Evolutionary conservation across 2,113 vertebrate species (phyloP).

Genomic region (Catharus fuscescens): DNA sequence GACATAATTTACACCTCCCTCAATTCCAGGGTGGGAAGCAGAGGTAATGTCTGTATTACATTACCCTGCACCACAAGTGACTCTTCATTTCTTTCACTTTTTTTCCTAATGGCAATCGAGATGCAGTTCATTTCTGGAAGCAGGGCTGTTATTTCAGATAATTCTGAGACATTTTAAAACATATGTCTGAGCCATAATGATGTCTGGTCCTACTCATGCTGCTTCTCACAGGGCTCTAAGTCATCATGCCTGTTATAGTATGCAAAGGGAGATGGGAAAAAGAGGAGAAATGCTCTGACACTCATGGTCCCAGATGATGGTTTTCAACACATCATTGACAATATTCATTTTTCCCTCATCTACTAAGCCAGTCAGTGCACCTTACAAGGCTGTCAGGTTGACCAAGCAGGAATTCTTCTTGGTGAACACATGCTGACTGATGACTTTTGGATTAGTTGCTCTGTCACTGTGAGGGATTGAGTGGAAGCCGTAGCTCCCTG

Average conservation of each 20-base stretch:
- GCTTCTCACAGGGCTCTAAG: neutral
- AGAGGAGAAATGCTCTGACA: neutral
- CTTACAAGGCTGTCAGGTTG: neutral
- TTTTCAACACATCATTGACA: neutral
- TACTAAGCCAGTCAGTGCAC: neutral
- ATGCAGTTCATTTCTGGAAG: neutral
- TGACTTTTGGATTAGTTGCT: neutral
- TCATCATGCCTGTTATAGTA: neutral
- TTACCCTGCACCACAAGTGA: neutral
- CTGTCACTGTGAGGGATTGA: neutral
- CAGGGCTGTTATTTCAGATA: neutral
- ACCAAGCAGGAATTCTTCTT: neutral
- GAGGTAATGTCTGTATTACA: neutral
- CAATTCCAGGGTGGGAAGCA: neutral
- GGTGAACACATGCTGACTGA: neutral
- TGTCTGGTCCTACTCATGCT: neutral
- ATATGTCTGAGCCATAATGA: neutral
- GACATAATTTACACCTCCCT: neutral
- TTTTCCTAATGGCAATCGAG: neutral
- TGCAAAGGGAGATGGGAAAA: neutral
- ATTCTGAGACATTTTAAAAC: neutral
- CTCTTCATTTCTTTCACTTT: neutral
- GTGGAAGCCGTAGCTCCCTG: neutral
- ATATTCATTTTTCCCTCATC: neutral
- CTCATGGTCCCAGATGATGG: neutral